A percentile compares a stretch with the other conserved stretches of the same genome.
phyloP scores from a whole-genome alignment of 2,113 vertebrate species.

The Thalassoma bifasciatum region DNA sequence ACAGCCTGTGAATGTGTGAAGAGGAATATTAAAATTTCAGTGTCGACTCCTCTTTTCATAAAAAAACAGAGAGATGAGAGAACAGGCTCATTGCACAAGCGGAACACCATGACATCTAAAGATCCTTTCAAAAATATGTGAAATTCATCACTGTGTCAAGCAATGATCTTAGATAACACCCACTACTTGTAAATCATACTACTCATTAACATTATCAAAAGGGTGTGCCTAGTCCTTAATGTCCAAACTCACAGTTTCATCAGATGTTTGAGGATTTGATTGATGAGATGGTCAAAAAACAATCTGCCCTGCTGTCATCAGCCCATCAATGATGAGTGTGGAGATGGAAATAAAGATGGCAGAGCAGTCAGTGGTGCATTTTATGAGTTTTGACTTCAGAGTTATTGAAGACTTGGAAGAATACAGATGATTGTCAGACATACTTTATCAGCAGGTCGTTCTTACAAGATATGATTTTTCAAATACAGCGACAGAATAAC shows the following conservation, averaged over 20 bases:
- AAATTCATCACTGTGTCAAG: slow-evolving; percentile 19
- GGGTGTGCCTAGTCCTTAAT: slow-evolving; percentile 28
- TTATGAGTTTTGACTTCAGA: slow-evolving; percentile 37
- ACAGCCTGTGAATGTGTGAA: not conserved
- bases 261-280: slow-evolving; percentile 45
- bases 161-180: slow-evolving; percentile 12
- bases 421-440: slow-evolving; percentile 32
- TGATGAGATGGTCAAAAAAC: slow-evolving; percentile 63
- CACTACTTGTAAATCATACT: slow-evolving; percentile 25
- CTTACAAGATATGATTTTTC: not conserved
- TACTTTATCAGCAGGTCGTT: not conserved
- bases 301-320: slow-evolving; percentile 51
- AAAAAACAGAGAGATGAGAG: not conserved
- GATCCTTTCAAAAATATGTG: slow-evolving; percentile 5
- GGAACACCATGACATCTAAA: slow-evolving; percentile 2
- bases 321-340: slow-evolving; percentile 45
- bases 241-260: slow-evolving; percentile 29
- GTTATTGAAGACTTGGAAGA: slow-evolving; percentile 27
- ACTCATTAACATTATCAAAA: slow-evolving; percentile 24
- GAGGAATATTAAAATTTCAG: not conserved
- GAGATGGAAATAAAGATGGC: slow-evolving; percentile 41
- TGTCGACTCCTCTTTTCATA: not conserved
- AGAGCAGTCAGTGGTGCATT: slow-evolving; percentile 27
- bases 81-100: not conserved
- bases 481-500: not conserved